Conservation (phyloP, 2,113 vertebrate genomes). For the Merops nubicus region DNA sequence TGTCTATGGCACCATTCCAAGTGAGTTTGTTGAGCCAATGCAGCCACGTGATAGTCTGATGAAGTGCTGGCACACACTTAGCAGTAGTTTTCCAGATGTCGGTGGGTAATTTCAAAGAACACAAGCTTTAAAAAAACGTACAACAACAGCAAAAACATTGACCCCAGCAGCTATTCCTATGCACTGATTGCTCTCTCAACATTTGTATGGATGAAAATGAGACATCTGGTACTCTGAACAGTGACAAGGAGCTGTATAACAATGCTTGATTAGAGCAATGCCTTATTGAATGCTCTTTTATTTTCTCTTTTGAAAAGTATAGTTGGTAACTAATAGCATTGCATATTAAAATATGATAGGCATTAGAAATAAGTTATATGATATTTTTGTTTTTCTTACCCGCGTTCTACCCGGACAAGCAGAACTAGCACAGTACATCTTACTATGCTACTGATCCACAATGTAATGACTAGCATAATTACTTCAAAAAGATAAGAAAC, state of each 20-base stretch:
- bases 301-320: neutral
- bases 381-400: neutral
- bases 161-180: neutral
- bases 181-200: neutral
- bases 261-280: neutral
- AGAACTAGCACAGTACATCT: neutral
- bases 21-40: neutral
- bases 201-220: neutral
- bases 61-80: neutral
- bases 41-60: neutral
- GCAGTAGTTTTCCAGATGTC: neutral
- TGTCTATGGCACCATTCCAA: neutral
- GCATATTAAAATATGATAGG: neutral
- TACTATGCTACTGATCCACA: neutral
- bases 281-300: neutral
- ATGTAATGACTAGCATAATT: neutral
- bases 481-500: rapidly evolving
- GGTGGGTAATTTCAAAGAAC: neutral
- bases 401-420: neutral
- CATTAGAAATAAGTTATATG: neutral
- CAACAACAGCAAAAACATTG: neutral
- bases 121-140: neutral
- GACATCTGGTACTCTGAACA: neutral
- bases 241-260: neutral
- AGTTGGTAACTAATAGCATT: neutral